Percentiles rank a stretch among this genome's conserved stretches.
Conservation (phyloP, 2,113 vertebrate species). For the Corythornis madagascariensis region DNA sequence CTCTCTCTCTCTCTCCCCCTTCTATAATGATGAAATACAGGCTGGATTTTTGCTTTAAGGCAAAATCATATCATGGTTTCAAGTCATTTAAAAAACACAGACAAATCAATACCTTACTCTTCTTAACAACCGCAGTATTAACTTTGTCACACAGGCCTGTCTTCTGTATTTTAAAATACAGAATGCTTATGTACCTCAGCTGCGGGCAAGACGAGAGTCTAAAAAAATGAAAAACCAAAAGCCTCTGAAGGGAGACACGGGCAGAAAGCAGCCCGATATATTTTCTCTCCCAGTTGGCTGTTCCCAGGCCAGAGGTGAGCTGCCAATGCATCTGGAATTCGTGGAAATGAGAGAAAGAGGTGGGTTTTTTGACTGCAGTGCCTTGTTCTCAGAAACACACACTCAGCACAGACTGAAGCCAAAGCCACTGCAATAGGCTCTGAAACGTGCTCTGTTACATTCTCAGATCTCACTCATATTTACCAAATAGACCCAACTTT, state of each 20-base stretch:
- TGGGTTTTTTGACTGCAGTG: background rate
- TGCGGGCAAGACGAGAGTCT: background rate
- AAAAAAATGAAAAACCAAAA: background rate
- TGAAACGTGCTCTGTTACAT: background rate
- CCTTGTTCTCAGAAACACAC: background rate
- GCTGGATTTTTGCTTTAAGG: constrained; percentile 52
- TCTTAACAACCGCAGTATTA: background rate
- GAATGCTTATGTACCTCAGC: background rate
- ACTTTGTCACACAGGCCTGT: background rate
- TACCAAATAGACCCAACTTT: background rate
- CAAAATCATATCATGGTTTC: constrained; percentile 31
- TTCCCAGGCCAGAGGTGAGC: constrained; percentile 9
- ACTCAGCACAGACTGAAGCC: background rate
- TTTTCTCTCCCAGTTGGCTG: background rate
- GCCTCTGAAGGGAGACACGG: background rate
- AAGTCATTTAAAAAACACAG: constrained; percentile 7
- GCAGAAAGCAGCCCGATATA: background rate
- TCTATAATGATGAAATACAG: constrained; percentile 39
- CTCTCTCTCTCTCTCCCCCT: constrained; percentile 13
- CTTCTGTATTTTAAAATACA: background rate
- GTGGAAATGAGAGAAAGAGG: background rate
- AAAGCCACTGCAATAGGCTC: background rate
- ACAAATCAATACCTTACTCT: constrained; percentile 13
- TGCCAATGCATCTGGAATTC: constrained; percentile 37
- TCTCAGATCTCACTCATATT: background rate